Percentiles rank a stretch among this genome's conserved stretches.
Conservation (phyloP, 2,113 vertebrate species). For the Syngnathus floridae region DNA sequence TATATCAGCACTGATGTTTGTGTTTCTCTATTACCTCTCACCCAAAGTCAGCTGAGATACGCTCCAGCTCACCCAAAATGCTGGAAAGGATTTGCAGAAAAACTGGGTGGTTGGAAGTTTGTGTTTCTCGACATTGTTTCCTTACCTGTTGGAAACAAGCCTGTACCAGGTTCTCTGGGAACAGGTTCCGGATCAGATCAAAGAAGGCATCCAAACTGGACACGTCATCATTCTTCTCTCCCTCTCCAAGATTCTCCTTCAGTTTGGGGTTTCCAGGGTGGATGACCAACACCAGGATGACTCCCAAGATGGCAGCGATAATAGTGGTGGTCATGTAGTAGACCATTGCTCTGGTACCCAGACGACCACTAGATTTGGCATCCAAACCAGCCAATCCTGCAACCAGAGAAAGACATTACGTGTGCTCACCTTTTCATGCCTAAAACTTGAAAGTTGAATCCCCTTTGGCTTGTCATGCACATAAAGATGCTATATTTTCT, state of each 20-base stretch:
- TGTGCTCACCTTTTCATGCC: slow-evolving; percentile 24
- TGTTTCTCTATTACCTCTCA: not conserved
- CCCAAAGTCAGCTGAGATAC: not conserved
- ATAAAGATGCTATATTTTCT: not conserved
- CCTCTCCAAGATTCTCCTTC: slow-evolving; percentile 88
- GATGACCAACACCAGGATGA: slow-evolving; percentile 93
- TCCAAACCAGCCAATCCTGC: slow-evolving; percentile 91
- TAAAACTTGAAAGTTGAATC: slow-evolving; percentile 11
- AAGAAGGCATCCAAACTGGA: slow-evolving; percentile 96
- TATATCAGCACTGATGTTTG: not conserved
- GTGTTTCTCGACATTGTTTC: not conserved
- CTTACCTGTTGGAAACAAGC: slow-evolving; percentile 97
- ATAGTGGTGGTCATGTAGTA: slow-evolving; percentile 97
- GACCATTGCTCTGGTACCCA: slow-evolving; percentile 95
- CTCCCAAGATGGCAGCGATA: slow-evolving; percentile 92
- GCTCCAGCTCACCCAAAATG: not conserved
- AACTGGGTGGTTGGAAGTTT: not conserved
- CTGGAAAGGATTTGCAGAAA: not conserved
- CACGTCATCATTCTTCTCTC: slow-evolving; percentile 90
- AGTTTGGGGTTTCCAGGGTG: slow-evolving; percentile 96
- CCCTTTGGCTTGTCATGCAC: not conserved
- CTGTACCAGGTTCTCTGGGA: slow-evolving; percentile 96
- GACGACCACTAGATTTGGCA: slow-evolving; percentile 92
- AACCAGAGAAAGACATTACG: slow-evolving; percentile 34
- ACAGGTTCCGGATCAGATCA: slow-evolving; percentile 94